Base-by-base conservation (phyloP, 2,797 vertebrate genomes). In the Myotis daubentonii region DNA sequence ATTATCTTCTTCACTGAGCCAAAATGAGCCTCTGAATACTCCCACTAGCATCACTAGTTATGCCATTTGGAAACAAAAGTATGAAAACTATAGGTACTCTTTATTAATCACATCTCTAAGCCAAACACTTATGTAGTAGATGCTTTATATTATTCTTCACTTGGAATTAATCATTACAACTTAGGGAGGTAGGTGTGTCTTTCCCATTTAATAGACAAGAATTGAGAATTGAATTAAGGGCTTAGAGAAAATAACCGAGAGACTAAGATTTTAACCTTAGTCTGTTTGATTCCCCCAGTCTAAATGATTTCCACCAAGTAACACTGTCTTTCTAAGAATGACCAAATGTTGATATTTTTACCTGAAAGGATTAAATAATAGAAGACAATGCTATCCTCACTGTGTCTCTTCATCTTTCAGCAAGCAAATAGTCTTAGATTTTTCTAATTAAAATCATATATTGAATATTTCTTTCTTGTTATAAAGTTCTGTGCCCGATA, bases 1-100 rank as follows among this genome's bases (percentile, higher is more conserved):
- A 93, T 83, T 95, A 74, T 62, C 28, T 78, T 94, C 44, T 66
- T 94, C 68, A 79, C 8, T 30, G 20, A 70, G 10, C 76, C 53
- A n/a, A 76, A 72, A 76, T 89, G 66, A 93, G 4, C 36, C 9
- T 76, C 51, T 33, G n/a, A 65, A 33, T 70, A 49, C 15, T 76
- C 72, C 33, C 5, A 30, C 3, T 36, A 1, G 71, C 22, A 70
- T 79, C 12, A 33, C 66, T 72, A 20, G 28, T 81, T 94, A 55
- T 76, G 65, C 60, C 66, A 30, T 51, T 81, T 89, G 19, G 33
- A 57, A 79, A 6, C 12, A 36, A 78, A 87, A 84, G 30, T 22
- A 13, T 76, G 60, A 36, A 79, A 88, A 68, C 49, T 86, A 19
- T 9, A 92, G 36, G 13, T 53, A 55, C 13, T 55, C 15, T 90